Percentiles rank a stretch among this genome's conserved stretches.
These are phyloP conservation scores for Procambarus clarkii DNA, from an alignment of 1,140 invertebrate species.

Conservation along the genomic window DNA sequence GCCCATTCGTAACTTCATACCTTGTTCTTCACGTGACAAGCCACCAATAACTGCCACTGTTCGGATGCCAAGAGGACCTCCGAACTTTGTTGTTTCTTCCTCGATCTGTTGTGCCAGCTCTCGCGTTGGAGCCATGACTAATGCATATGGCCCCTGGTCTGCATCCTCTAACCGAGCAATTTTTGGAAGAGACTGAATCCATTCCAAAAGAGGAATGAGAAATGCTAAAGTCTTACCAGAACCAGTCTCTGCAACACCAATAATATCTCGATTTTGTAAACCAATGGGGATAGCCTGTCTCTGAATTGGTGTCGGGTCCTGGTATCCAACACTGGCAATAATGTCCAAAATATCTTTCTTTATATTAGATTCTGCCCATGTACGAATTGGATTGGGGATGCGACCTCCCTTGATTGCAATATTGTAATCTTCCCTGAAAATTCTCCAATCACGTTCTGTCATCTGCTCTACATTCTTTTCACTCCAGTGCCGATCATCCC, in stretches of 20 bases:
- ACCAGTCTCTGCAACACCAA: slow-evolving; percentile 99
- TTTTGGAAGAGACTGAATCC: slow-evolving; percentile 99
- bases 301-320: slow-evolving; percentile 99
- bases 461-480: slow-evolving; percentile 96
- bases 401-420: slow-evolving; percentile 97
- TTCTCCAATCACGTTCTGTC: slow-evolving; percentile 99
- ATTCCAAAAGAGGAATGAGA: slow-evolving; percentile 96
- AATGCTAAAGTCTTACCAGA: slow-evolving; percentile 99
- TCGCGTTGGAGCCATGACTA: slow-evolving; percentile 98
- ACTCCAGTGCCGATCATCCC: slow-evolving; percentile 99
- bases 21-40: slow-evolving; percentile 97
- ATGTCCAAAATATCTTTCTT: slow-evolving; percentile 95
- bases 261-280: slow-evolving; percentile 98
- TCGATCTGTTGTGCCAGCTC: slow-evolving; percentile 99
- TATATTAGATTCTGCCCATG: slow-evolving; percentile 96
- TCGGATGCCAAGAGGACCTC: slow-evolving; percentile 93
- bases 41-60: slow-evolving; percentile 97
- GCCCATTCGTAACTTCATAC: slow-evolving; percentile 95
- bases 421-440: slow-evolving; percentile 99
- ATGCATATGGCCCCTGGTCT: slow-evolving; percentile 96
- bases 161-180: slow-evolving; percentile 94
- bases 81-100: slow-evolving; percentile 99
- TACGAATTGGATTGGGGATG: slow-evolving; percentile 96
- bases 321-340: slow-evolving; percentile 96
- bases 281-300: slow-evolving; percentile 99